phyloP scores from a whole-genome alignment of 1,140 invertebrate species.

The Pemphigus obesinymphae region DNA sequence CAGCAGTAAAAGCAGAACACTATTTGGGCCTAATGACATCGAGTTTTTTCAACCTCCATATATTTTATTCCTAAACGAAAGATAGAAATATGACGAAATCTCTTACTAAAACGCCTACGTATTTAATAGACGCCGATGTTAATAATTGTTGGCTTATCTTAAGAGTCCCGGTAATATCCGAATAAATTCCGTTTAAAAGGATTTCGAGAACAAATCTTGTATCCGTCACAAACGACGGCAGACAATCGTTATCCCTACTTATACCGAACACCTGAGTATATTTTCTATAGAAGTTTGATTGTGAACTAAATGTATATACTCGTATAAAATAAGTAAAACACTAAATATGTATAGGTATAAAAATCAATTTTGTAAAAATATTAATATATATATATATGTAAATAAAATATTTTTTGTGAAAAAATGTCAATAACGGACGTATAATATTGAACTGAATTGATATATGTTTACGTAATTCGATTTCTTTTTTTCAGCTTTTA shows the following conservation, averaged over 20 bases:
- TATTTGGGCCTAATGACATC: conserved; percentile 12
- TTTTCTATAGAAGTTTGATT: too few species aligned
- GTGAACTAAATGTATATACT: too few species aligned
- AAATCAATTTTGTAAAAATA: too few species aligned
- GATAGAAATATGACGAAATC: conserved; percentile 19
- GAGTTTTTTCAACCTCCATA: neutral
- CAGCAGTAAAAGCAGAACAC: neutral
- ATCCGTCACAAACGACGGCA: neutral
- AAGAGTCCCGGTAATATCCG: neutral
- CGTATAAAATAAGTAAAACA: too few species aligned
- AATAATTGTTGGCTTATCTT: conserved; percentile 11
- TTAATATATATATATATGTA: too few species aligned
- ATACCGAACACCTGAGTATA: neutral
- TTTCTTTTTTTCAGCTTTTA: too few species aligned
- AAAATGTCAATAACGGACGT: too few species aligned
- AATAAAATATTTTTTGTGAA: too few species aligned
- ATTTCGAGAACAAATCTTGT: neutral
- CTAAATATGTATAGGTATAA: too few species aligned
- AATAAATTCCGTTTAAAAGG: conserved; percentile 25
- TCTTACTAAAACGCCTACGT: neutral
- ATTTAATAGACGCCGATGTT: neutral
- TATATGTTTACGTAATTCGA: too few species aligned
- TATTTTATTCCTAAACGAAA: neutral
- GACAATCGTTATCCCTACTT: neutral
- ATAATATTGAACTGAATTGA: too few species aligned